phyloP scores from a whole-genome alignment of 2,113 vertebrate genomes.

The Anoura caudifer region DNA sequence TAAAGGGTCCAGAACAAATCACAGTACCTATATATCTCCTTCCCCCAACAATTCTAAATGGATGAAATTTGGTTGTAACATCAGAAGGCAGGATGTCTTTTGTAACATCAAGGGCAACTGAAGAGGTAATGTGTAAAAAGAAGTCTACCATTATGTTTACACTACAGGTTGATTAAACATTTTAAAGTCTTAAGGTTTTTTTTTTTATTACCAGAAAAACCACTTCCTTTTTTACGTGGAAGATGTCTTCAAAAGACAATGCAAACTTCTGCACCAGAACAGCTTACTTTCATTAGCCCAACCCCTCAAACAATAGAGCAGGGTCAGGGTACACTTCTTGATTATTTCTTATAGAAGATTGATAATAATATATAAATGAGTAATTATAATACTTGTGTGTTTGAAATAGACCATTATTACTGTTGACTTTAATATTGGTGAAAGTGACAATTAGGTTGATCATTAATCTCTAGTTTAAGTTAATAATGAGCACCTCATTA shows the following conservation, averaged over 20 bases:
- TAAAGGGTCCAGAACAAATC: background rate
- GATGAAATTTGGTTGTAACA: background rate
- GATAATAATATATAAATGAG: background rate
- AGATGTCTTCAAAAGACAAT: slow-evolving; percentile 8
- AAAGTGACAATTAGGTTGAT: background rate
- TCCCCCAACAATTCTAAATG: background rate
- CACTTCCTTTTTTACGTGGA: background rate
- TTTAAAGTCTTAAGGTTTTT: background rate
- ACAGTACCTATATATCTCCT: background rate
- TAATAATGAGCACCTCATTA: background rate
- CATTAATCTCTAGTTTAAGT: background rate
- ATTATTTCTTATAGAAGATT: slow-evolving; percentile 23
- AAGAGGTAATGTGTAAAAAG: background rate
- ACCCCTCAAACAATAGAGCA: background rate
- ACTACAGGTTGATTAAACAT: background rate
- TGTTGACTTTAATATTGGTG: background rate
- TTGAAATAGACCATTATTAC: slow-evolving; percentile 15
- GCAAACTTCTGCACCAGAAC: background rate
- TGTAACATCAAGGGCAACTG: background rate
- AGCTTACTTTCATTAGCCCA: background rate
- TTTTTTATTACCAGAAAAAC: background rate
- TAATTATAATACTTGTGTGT: background rate
- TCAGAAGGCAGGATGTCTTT: background rate
- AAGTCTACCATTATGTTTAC: background rate
- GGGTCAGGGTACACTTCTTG: background rate